phyloP scores from a whole-genome alignment of 1,140 invertebrate species.

The Tyrophagus putrescentiae region DNA sequence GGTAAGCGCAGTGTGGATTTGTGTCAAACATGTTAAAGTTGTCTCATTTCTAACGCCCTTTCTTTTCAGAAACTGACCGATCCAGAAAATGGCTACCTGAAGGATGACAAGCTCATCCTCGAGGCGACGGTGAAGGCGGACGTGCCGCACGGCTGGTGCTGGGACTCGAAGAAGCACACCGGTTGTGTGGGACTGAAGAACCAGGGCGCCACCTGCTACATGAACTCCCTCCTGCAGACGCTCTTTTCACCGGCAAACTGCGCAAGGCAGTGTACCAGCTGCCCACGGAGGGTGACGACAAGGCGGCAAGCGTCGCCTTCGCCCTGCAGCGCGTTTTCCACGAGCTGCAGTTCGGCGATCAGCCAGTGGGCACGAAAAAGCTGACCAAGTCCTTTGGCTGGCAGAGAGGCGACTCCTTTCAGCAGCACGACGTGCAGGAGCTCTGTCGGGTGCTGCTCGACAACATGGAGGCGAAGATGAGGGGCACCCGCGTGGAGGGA shows the following conservation, averaged over 20 bases:
- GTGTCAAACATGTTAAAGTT: no score
- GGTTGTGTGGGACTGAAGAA: conserved; percentile 98
- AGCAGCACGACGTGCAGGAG: conserved; percentile 95
- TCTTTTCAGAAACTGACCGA: conserved; percentile 62
- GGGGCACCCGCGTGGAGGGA: conserved; percentile 87
- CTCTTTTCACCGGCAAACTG: conserved; percentile 89
- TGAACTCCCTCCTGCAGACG: conserved; percentile 97
- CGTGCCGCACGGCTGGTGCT: conserved; percentile 91
- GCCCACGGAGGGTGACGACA: conserved; percentile 96
- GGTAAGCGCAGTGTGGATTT: conserved; percentile 36
- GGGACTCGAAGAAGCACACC: conserved; percentile 99
- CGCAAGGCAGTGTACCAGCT: conserved; percentile 90
- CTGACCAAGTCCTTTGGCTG: conserved; percentile 98
- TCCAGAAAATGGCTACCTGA: conserved; percentile 80
- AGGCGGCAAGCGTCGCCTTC: conserved; percentile 80
- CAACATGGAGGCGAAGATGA: conserved; percentile 99
- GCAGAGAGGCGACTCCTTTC: conserved; percentile 99
- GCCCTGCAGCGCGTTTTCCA: conserved; percentile 96
- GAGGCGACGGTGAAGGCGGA: conserved; percentile 84
- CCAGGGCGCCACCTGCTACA: conserved; percentile 99
- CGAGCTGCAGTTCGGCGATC: conserved; percentile 93
- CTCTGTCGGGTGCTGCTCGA: conserved; percentile 61
- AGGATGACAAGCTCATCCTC: conserved; percentile 81
- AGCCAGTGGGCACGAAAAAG: conserved; percentile 97
- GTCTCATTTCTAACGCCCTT: no score